phyloP scores from a whole-genome alignment of 1,140 invertebrate species.

The Dolichoris vasculosae region DNA sequence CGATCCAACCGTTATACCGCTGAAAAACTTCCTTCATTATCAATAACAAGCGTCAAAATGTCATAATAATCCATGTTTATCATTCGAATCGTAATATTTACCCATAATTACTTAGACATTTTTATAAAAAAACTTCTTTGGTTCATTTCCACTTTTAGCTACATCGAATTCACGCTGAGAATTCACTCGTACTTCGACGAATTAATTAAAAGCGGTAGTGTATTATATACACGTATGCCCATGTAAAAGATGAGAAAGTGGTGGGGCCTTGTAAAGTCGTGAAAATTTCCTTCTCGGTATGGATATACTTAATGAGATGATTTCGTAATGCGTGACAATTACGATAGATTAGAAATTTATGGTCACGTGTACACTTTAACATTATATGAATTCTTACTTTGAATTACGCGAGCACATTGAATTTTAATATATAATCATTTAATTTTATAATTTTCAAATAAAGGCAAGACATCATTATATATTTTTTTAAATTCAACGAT shows the following conservation, averaged over 20 bases:
- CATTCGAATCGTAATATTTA: background rate
- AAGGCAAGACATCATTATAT: background rate
- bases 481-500: background rate
- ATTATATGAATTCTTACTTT: background rate
- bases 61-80: background rate
- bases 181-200: background rate
- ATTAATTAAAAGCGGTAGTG: background rate
- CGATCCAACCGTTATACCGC: background rate
- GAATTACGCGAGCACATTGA: background rate
- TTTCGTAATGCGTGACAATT: conserved; percentile 36
- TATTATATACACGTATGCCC: background rate
- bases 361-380: background rate
- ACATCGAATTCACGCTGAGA: background rate
- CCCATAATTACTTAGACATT: background rate
- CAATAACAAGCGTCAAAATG: background rate
- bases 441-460: background rate
- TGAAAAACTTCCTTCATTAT: too few relatives aligned
- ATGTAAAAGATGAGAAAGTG: background rate
- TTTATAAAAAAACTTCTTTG: background rate
- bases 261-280: conserved; percentile 45
- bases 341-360: conserved; percentile 12
- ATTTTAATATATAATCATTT: background rate
- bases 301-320: background rate
- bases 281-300: background rate
- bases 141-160: background rate